Percentiles rank a stretch among this genome's conserved stretches.
Conservation (phyloP, 2,888 invertebrate genomes). For the Hoplodrina blanda region DNA sequence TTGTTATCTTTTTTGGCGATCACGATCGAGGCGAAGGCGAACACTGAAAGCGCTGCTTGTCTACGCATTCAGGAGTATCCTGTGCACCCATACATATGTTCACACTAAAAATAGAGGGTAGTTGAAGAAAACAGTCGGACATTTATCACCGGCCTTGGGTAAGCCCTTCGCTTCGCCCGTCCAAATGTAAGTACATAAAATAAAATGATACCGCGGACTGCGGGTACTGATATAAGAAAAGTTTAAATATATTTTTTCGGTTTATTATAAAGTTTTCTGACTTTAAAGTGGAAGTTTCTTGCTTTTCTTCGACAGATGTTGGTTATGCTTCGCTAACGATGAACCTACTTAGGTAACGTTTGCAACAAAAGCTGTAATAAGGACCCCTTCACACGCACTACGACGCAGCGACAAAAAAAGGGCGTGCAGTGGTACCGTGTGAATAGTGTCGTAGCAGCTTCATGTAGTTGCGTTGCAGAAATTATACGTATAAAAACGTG, state of each 20-base stretch:
- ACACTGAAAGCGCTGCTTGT: too few species aligned
- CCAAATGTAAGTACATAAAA: conserved; percentile 51
- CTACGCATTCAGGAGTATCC: too few species aligned
- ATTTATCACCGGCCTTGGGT: conserved; percentile 56
- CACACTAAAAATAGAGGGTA: conserved; percentile 46
- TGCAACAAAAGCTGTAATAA: conserved; percentile 19
- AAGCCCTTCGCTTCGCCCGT: conserved; percentile 42
- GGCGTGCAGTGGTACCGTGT: background rate
- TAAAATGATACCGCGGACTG: conserved; percentile 51
- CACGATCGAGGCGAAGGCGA: too few species aligned
- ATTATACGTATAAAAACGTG: background rate
- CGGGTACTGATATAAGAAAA: conserved; percentile 41
- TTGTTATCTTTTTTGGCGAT: too few species aligned
- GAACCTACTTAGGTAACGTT: conserved; percentile 31
- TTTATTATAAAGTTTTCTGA: conserved; percentile 41
- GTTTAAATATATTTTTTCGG: conserved; percentile 44
- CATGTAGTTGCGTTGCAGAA: too few species aligned
- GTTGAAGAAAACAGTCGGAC: conserved; percentile 51
- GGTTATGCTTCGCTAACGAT: conserved; percentile 52
- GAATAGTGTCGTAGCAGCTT: background rate
- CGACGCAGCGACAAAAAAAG: background rate
- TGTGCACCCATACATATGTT: conserved; percentile 36
- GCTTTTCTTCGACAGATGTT: conserved; percentile 43
- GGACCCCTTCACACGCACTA: background rate
- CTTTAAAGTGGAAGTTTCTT: conserved; percentile 42